Evolutionary conservation across 2,797 vertebrate genomes (phyloP).

Genomic region (Enteromius paludinosus): DNA sequence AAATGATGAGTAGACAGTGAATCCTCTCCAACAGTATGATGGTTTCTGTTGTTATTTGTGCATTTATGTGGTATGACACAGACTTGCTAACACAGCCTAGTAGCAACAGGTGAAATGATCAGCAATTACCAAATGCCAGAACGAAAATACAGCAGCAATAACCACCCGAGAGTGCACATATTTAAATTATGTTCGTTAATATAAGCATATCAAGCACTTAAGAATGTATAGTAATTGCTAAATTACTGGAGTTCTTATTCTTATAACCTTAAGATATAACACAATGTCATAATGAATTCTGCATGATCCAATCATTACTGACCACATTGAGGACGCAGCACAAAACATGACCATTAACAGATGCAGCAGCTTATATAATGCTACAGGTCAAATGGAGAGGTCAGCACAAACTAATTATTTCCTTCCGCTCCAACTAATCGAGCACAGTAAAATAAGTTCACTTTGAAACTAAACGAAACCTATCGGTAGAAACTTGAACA

Average conservation of each 20-base stretch:
- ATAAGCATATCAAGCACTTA: background rate
- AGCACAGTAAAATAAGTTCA: background rate
- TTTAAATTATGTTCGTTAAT: constrained; percentile 22
- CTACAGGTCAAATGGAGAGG: constrained; percentile 1
- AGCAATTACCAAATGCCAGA: constrained; percentile 16
- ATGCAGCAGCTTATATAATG: background rate
- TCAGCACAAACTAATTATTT: constrained; percentile 7
- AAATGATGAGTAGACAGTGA: constrained; percentile 10
- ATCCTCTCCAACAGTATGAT: background rate
- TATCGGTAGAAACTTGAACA: constrained; percentile 2
- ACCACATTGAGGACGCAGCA: background rate
- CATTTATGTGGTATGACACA: background rate
- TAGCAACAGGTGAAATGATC: constrained; percentile 30
- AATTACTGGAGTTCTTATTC: background rate
- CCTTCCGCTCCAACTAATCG: background rate
- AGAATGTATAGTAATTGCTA: background rate
- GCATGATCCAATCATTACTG: constrained; percentile 9
- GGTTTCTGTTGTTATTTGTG: background rate
- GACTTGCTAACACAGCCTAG: constrained; percentile 1
- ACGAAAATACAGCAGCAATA: background rate
- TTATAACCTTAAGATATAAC: background rate
- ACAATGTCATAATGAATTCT: background rate
- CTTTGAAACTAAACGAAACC: background rate
- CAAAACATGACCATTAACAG: constrained; percentile 27
- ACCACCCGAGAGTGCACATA: background rate